phyloP scores from a whole-genome alignment of 2,113 vertebrate genomes.

The Falco punctatus region DNA sequence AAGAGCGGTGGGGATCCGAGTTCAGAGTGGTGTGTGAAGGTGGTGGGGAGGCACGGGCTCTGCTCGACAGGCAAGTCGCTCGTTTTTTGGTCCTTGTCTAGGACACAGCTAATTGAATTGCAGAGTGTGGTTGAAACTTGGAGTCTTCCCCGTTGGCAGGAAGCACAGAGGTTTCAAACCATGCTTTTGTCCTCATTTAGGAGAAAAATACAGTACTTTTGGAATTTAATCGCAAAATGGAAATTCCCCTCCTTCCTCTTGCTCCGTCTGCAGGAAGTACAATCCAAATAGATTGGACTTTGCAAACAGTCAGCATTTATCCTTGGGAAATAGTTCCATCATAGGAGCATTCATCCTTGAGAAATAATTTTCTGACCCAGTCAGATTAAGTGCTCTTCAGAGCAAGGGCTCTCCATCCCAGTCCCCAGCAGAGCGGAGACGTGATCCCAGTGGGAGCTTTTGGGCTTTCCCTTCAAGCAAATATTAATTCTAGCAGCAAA shows the following conservation, averaged over 20 bases:
- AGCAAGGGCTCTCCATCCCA: neutral
- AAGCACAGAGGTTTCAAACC: conserved; percentile 7
- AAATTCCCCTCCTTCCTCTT: conserved; percentile 9
- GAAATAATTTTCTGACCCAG: conserved; percentile 3
- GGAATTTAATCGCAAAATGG: conserved; percentile 19
- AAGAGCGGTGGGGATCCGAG: fast-evolving
- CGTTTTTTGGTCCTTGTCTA: neutral
- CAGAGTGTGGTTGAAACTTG: conserved; percentile 30
- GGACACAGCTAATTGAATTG: conserved; percentile 33
- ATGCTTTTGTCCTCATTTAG: conserved; percentile 29
- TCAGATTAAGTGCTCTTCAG: neutral
- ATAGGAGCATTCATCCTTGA: neutral
- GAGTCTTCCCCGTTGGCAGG: conserved; percentile 35
- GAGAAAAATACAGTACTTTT: neutral
- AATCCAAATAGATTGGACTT: neutral
- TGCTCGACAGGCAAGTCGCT: fast-evolving
- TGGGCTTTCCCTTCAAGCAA: neutral
- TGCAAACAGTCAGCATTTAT: neutral
- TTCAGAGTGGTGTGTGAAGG: neutral
- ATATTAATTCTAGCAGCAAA: neutral
- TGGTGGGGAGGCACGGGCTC: neutral
- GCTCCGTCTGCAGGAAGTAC: neutral
- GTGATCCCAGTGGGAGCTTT: neutral
- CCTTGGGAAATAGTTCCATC: neutral
- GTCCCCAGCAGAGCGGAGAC: fast-evolving